Evolutionary conservation across 2,888 invertebrate genomes (phyloP), one percentile per base, ranked within the genome.

Genomic region (Andrena dorsata): DNA sequence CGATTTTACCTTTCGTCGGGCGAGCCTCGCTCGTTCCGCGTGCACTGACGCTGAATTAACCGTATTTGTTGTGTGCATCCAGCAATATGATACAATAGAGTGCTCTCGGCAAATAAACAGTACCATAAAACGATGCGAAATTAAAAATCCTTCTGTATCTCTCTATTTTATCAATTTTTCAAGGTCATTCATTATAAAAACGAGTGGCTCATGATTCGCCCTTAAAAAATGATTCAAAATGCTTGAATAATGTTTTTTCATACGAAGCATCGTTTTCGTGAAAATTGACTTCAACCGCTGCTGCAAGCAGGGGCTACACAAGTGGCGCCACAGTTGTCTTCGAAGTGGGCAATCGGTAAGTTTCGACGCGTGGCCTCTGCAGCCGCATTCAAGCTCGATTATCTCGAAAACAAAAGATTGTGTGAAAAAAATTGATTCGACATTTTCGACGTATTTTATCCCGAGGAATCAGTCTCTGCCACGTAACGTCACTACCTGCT

Each of bases 1-100:
- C 72, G 72, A 83, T 73, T 81, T 72, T 71, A 82, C 77, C 83
- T 78, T 74, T 74, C 65, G 68, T 78, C 30, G 61, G 30, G 1
- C 69, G 53, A 47, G 32, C 0, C 32, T 35, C 74, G 20, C 49
- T 23, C 56, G 8, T 13, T 10, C 8, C 41, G 20, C 41, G 47
- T n/a, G 26, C 61, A 13, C 32, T n/a, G 23, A 6, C 13, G 64
- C 28, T 41, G 65, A 28, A 64, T 41, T 20, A 3, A 68, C 30
- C 68, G 8, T 41, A 10, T 47, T 76, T 16, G 49, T 79, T 60
- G 64, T 68, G 53, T 56, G 20, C 47, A 47, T 13, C 53, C 26
- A 1, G 35, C 30, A n/a, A 26, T 10, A 2, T 8, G 47, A 66
- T 64, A 58, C 10, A 56, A 26, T 23, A 26, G 10, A 26, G 23